Conservation (phyloP, 2,113 vertebrate genomes). For the Bothrops jararaca region DNA sequence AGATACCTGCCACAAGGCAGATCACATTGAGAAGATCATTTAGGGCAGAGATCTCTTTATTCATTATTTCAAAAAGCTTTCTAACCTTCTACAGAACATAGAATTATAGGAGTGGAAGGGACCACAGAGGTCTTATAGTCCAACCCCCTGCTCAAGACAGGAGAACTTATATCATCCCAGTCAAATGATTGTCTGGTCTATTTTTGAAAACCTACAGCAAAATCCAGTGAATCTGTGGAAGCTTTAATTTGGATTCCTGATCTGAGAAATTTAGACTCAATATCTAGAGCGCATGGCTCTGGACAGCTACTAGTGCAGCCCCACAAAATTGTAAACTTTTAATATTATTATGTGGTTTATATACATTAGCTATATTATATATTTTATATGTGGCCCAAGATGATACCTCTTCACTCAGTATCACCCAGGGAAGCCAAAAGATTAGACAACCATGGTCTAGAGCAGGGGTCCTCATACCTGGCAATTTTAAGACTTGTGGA, state of each 20-base stretch:
- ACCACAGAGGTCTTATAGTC: too few species aligned
- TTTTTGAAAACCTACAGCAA: neutral
- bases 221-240: neutral
- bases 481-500: neutral
- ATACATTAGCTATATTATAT: neutral
- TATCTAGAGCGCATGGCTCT: neutral
- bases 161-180: neutral
- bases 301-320: neutral
- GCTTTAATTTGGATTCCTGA: neutral
- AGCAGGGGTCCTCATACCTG: too few species aligned
- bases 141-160: too few species aligned
- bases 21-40: neutral
- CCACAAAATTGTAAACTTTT: neutral
- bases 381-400: neutral
- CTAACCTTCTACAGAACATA: neutral
- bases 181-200: neutral
- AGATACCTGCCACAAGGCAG: neutral
- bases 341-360: neutral
- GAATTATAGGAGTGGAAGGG: too few species aligned
- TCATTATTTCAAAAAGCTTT: neutral
- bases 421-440: neutral
- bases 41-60: neutral
- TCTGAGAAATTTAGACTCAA: neutral
- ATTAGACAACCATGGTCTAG: neutral
- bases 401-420: neutral